Evolutionary conservation across 2,113 vertebrate species (phyloP), one percentile per base, ranked within the genome.

Genomic region (Mugil cephalus): DNA sequence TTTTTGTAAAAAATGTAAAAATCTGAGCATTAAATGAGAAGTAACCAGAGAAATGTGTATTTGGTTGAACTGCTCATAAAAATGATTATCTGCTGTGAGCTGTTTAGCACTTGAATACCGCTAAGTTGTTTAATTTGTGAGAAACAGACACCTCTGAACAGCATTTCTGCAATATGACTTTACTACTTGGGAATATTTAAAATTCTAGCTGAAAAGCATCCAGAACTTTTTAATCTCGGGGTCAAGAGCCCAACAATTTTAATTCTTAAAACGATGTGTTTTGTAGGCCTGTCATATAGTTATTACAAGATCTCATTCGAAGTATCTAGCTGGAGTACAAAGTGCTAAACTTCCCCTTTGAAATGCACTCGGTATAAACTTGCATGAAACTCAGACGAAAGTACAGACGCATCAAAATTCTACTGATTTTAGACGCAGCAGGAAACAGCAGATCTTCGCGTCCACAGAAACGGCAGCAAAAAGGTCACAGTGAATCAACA

Each of bases 401-500:
- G 13, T n/a, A 45, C 43, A 45, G 10, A 42, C 7, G 10, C 46
- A 47, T 47, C 45, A 30, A 18, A 18, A 47, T 17, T 47, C 46
- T 47, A 18, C 9, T 18, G 50, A 24, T 30, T 6, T 46, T 47
- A 48, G 58, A 63, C 24, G 45, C 19, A 50, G 13, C 15, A 42
- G 64, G 42, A 66, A 67, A 54, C 10, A 43, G 46, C 42, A 40
- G 38, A 47, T 53, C n/a, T 21, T 21, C n/a, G 17, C 12, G 51
- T 71, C 54, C 24, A 58, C 58, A 54, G 45, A 65, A 63, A 76
- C 30, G 35, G 34, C 1, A 0, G 50, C 35, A 45, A 40, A 66
- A 87, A 90, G 47, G 81, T 88, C 78, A 80, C 13, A 1, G 51
- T 56, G 71, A 77, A 76, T 78, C 58, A 79, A 81, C 68, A 78